Evolutionary conservation across 2,888 invertebrate genomes (phyloP), one percentile per base, ranked within the genome.

Genomic region (Junonia oenone): DNA sequence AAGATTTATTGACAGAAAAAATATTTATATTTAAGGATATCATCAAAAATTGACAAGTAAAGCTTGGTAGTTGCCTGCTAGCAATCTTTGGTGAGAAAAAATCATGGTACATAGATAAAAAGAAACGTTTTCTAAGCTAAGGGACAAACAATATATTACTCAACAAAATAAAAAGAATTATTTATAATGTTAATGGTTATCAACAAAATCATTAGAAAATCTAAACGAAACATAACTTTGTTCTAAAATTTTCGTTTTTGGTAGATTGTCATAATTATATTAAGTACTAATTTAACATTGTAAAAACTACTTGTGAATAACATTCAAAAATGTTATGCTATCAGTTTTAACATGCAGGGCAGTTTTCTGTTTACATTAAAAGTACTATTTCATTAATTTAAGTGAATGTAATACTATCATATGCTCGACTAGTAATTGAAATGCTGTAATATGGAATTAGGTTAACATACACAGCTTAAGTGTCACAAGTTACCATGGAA

Each of bases 251-350:
- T 75, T 75, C 72, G 71, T 73, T 83, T 88, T 89, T 87, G 84
- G 86, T 84, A 83, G 78, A 73, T 76, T 73, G 75, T 79, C 67
- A 72, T 69, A 45, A 33, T 33, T 31, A 50, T 73, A 69, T 85
- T 87, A 88, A 87, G 87, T 89, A 89, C 88, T 87, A 87, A 79
- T 73, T 72, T 76, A 84, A 68, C 59, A 62, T 55, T 31, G 53
- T 52, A 58, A 58, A 57, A 61, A 56, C 55, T 63, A 59, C 50
- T 59, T 58, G 50, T 58, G 40, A 49, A 59, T 58, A 57, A 58
- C 15, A 50, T 40, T 52, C 55, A 56, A 45, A 45, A 47, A 52
- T 45, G 37, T 43, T 43, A 43, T 26, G 26, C 14, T 29, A 51
- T 51, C 45, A 22, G 47, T 22, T 56, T 35, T 31, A 29, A 45